Evolutionary conservation across 2,888 invertebrate genomes (phyloP).

Genomic region (Brachyopa scutellaris): DNA sequence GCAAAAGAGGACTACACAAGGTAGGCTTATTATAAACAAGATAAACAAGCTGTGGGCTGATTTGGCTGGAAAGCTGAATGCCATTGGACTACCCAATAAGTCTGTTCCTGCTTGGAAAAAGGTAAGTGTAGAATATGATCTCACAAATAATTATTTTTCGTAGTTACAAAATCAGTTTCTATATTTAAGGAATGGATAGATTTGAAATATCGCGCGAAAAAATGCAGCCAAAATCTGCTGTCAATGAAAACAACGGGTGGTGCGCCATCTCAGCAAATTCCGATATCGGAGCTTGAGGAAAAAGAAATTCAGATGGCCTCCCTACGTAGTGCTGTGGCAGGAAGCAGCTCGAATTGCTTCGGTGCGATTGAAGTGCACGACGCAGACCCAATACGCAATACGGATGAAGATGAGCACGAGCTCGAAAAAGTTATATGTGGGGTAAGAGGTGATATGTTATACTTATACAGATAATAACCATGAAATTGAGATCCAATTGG

Average conservation of each 20-base stretch:
- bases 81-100: not conserved
- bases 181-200: not conserved
- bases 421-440: too few relatives aligned
- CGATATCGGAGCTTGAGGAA: conserved; percentile 1
- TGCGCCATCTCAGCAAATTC: conserved; percentile 6
- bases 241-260: not conserved
- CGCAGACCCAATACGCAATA: too few relatives aligned
- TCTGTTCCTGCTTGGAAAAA: too few relatives aligned
- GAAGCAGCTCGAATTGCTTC: not conserved
- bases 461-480: too few relatives aligned
- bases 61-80: conserved; percentile 21
- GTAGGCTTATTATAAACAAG: too few relatives aligned
- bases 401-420: too few relatives aligned
- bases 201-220: conserved; percentile 7
- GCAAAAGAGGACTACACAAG: too few relatives aligned
- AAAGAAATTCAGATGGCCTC: not conserved
- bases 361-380: too few relatives aligned
- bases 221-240: conserved; percentile 1
- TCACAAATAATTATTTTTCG: too few relatives aligned
- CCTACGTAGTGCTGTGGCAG: not conserved
- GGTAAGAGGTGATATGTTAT: too few relatives aligned
- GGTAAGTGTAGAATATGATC: not conserved
- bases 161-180: too few relatives aligned
- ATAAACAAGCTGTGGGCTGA: conserved; percentile 13
- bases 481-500: too few relatives aligned